A percentile compares a stretch with the other conserved stretches of the same genome.
Evolutionary conservation across 2,797 vertebrate species (phyloP).

Genomic region (Psittacula echo): DNA sequence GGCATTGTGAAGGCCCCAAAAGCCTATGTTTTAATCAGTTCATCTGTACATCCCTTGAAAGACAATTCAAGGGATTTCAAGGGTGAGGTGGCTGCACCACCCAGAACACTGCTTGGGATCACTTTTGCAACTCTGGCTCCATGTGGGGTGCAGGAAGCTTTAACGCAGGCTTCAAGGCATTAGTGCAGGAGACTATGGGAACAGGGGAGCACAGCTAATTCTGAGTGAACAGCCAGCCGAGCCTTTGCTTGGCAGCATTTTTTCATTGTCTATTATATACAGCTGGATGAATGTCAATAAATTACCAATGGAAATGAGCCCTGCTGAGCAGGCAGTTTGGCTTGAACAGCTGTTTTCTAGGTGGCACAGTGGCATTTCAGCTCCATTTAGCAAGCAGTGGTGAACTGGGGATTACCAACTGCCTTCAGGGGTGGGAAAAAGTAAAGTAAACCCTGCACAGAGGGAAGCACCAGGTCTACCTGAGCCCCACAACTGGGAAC

Average conservation of each 20-base stretch:
- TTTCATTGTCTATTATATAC: conserved; percentile 17
- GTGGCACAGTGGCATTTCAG: background rate
- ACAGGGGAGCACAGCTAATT: background rate
- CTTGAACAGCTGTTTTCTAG: background rate
- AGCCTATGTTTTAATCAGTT: background rate
- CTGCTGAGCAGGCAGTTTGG: background rate
- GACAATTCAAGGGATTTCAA: background rate
- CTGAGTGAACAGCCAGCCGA: background rate
- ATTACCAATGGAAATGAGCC: conserved; percentile 2
- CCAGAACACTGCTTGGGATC: background rate
- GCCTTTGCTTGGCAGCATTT: background rate
- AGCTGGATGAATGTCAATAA: conserved; percentile 16
- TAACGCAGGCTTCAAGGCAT: rapidly evolving
- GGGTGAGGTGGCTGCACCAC: background rate
- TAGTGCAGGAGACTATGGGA: background rate
- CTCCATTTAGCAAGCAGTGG: background rate
- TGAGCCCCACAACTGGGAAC: background rate
- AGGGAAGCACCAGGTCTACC: background rate
- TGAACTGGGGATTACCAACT: background rate
- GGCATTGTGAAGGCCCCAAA: background rate
- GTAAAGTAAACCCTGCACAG: background rate
- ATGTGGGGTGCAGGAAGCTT: background rate
- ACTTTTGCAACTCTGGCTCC: background rate
- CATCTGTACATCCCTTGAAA: background rate
- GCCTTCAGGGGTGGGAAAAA: background rate